phyloP scores from a whole-genome alignment of 2,113 vertebrate genomes.

The Brachyhypopomus gauderio region DNA sequence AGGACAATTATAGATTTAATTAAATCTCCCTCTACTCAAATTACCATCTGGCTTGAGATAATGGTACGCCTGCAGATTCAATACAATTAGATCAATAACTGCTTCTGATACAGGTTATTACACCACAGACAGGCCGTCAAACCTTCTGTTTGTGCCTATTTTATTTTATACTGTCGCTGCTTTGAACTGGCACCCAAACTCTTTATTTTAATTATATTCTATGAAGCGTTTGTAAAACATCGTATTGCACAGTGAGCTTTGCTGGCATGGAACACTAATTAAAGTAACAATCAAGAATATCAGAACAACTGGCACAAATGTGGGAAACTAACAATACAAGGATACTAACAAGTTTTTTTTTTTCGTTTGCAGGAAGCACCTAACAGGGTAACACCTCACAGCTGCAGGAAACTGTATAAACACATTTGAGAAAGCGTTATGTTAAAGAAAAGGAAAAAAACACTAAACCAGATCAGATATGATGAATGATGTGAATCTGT shows the following conservation, averaged over 20 bases:
- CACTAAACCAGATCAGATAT: too few relatives aligned
- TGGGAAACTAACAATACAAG: not conserved
- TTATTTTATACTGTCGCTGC: not conserved
- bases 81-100: not conserved
- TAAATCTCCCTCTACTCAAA: not conserved
- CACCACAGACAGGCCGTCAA: not conserved
- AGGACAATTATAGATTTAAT: not conserved
- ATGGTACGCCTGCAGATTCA: not conserved
- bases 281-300: not conserved
- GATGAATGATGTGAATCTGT: too few relatives aligned
- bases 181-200: not conserved
- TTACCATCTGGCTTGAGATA: not conserved
- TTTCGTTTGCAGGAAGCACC: not conserved
- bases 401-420: not conserved
- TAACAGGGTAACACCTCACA: not conserved
- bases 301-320: not conserved
- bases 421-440: not conserved
- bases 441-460: too few relatives aligned
- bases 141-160: not conserved
- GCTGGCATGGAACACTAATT: not conserved
- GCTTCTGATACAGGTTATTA: slow-evolving; percentile 17
- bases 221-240: not conserved
- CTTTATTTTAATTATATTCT: not conserved
- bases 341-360: not conserved
- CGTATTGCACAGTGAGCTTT: not conserved